These are phyloP conservation scores for Neodiprion fabricii DNA, from an alignment of 1,140 invertebrate species.

Conservation along the genomic window DNA sequence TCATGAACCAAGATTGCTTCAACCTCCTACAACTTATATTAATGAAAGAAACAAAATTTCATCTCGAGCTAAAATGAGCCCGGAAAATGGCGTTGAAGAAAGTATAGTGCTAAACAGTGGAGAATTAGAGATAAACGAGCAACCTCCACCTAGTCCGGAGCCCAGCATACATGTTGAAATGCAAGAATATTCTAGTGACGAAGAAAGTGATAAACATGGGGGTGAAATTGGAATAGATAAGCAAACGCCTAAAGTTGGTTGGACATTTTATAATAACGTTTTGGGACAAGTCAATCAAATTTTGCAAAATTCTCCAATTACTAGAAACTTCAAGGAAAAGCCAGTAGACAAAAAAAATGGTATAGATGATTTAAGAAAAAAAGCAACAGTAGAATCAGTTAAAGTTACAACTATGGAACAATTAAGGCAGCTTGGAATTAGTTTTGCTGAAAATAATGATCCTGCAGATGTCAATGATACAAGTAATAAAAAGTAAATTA, in stretches of 20 bases:
- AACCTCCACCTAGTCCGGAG: constrained; percentile 64
- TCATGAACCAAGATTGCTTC: constrained; percentile 15
- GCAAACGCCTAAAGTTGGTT: constrained; percentile 65
- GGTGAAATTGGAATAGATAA: constrained; percentile 45
- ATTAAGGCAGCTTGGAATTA: constrained; percentile 59
- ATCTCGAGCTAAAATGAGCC: constrained; percentile 31
- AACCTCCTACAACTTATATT: constrained; percentile 33
- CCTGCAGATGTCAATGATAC: constrained; percentile 29
- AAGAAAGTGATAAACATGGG: constrained; percentile 58
- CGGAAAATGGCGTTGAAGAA: constrained; percentile 59
- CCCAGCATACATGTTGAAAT: constrained; percentile 68
- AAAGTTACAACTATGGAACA: constrained; percentile 62
- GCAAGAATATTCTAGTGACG: constrained; percentile 65
- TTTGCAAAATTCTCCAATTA: constrained; percentile 50
- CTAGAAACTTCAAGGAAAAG: constrained; percentile 34
- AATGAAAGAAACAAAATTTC: constrained; percentile 35
- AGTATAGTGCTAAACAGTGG: constrained; percentile 63
- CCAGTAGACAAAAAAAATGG: constrained; percentile 23
- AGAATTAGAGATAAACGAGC: constrained; percentile 63
- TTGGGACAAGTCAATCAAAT: constrained; percentile 66
- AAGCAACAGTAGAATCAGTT: constrained; percentile 50
- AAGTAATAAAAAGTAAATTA: constrained; percentile 37
- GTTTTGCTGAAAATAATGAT: constrained; percentile 48
- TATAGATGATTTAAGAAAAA: constrained; percentile 35
- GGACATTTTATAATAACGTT: constrained; percentile 73